These are phyloP conservation scores for Myotis davidii DNA, from an alignment of 2,113 vertebrate species.

Conservation along the genomic window DNA sequence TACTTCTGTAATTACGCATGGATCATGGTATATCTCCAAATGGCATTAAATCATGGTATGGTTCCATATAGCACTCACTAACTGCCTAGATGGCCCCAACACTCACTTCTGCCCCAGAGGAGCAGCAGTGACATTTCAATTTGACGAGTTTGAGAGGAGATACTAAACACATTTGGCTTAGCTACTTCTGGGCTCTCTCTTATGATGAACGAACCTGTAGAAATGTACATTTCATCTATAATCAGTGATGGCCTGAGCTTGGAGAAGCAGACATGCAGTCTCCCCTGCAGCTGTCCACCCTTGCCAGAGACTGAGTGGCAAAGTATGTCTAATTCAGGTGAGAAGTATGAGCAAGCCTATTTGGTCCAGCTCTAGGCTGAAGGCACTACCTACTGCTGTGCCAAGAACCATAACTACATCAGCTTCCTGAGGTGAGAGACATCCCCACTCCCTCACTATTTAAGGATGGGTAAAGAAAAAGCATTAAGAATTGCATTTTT, in stretches of 20 bases:
- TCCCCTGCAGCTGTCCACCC: background rate
- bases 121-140: background rate
- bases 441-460: background rate
- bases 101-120: background rate
- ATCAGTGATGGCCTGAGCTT: background rate
- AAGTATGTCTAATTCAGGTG: background rate
- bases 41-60: background rate
- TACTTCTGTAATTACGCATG: background rate
- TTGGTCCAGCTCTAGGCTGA: background rate
- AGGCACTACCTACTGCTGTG: background rate
- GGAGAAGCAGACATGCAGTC: background rate
- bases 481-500: background rate
- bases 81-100: background rate
- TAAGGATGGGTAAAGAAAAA: background rate
- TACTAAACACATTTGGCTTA: background rate
- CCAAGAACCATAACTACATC: background rate
- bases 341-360: background rate
- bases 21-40: background rate
- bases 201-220: background rate
- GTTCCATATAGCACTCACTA: background rate
- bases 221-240: background rate
- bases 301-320: background rate
- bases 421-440: background rate
- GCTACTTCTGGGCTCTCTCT: background rate
- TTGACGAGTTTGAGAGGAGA: background rate